These are phyloP conservation scores for Lucinisca nassula DNA, from an alignment of 2,888 invertebrate species.

Conservation along the genomic window DNA sequence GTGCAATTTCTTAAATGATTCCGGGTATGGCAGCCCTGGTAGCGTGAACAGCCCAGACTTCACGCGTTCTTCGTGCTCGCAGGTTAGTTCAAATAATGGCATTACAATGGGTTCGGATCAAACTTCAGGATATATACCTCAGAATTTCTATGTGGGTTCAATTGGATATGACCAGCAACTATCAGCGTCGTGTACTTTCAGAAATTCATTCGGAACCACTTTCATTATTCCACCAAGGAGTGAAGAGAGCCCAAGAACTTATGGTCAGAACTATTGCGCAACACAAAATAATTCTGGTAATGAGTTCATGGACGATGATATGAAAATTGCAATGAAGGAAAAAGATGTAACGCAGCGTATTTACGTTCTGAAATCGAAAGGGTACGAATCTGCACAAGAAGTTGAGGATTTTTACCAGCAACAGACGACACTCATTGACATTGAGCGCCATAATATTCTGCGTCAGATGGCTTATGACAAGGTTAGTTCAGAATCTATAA, in stretches of 20 bases:
- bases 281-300: background rate
- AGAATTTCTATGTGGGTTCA: background rate
- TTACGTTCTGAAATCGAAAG: conserved; percentile 21
- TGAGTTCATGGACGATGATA: conserved; percentile 37
- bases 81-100: background rate
- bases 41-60: too few species aligned
- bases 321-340: conserved; percentile 64
- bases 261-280: too few species aligned
- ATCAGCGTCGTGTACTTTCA: background rate
- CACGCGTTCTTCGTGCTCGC: too few species aligned
- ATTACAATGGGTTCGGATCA: background rate
- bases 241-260: too few species aligned
- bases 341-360: conserved; percentile 55
- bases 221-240: background rate
- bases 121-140: background rate
- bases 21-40: conserved; percentile 65
- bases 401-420: conserved; percentile 62
- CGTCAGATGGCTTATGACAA: conserved; percentile 64
- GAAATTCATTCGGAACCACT: conserved; percentile 17
- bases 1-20: conserved; percentile 58
- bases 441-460: conserved; percentile 65
- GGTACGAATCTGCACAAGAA: conserved; percentile 34
- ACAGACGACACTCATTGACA: conserved; percentile 64
- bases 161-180: background rate
- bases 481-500: conserved; percentile 54